Evolutionary conservation across 1,140 invertebrate genomes (phyloP).

Genomic region (Lordiphosa collinella): DNA sequence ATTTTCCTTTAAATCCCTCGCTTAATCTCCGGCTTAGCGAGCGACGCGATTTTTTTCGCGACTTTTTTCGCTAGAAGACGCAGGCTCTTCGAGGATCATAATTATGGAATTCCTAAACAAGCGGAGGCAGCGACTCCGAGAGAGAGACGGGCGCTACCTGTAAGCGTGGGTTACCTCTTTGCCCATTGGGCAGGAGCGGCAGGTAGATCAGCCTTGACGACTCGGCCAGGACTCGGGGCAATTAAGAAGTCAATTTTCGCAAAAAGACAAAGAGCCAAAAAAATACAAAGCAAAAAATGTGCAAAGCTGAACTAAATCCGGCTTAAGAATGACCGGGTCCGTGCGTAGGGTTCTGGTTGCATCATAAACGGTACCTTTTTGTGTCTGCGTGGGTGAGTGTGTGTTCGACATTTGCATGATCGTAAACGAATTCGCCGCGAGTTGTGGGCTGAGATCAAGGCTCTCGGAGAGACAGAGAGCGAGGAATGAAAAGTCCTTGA

Average conservation of each 20-base stretch:
- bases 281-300: constrained; percentile 71
- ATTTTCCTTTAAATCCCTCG: constrained; percentile 72
- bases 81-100: constrained; percentile 59
- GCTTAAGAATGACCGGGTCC: constrained; percentile 50
- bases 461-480: neutral
- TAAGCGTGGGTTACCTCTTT: constrained; percentile 61
- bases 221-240: constrained; percentile 26
- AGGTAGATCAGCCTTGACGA: constrained; percentile 39
- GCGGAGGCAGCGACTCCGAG: constrained; percentile 23
- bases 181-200: constrained; percentile 14
- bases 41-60: constrained; percentile 71
- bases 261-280: constrained; percentile 45
- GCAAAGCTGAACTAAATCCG: constrained; percentile 70
- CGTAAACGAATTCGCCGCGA: constrained; percentile 50
- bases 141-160: constrained; percentile 43
- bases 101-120: constrained; percentile 77
- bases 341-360: constrained; percentile 14
- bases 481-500: neutral
- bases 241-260: constrained; percentile 75
- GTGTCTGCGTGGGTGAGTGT: neutral
- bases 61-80: constrained; percentile 65
- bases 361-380: constrained; percentile 21
- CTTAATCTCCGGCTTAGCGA: constrained; percentile 72
- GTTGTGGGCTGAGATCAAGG: neutral
- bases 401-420: constrained; percentile 31